These are phyloP conservation scores for Chrysemys picta DNA, from an alignment of 2,113 vertebrate species.

Conservation along the genomic window DNA sequence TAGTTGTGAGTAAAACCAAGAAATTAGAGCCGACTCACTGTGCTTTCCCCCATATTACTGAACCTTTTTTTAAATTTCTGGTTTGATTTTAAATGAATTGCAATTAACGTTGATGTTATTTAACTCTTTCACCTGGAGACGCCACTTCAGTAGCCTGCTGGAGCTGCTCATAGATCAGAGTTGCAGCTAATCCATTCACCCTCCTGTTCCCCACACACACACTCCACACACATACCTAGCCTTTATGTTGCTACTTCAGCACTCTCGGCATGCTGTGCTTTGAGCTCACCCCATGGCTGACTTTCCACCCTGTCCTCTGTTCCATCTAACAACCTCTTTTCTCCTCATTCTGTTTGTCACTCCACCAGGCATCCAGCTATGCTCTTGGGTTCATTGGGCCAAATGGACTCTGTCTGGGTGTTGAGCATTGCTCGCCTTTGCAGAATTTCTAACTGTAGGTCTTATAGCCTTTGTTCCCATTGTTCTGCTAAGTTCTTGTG, in stretches of 20 bases:
- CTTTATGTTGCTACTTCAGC: too few species aligned
- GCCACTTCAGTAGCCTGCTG: not conserved
- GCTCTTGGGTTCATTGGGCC: not conserved
- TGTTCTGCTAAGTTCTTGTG: not conserved
- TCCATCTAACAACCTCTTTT: not conserved
- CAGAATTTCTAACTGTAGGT: not conserved
- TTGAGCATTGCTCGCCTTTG: not conserved
- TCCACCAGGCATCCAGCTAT: not conserved
- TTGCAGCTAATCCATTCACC: not conserved
- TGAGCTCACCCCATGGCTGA: not conserved
- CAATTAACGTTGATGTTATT: not conserved
- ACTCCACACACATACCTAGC: too few species aligned
- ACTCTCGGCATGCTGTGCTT: not conserved
- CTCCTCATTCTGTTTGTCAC: not conserved
- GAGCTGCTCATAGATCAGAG: not conserved
- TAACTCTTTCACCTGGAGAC: too few species aligned
- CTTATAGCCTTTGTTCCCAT: not conserved
- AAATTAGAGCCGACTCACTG: not conserved
- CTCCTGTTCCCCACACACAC: too few species aligned
- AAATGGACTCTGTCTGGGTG: fast-evolving
- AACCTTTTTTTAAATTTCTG: not conserved
- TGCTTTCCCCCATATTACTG: not conserved
- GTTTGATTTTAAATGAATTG: not conserved
- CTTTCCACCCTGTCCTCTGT: not conserved
- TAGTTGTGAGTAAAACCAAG: not conserved